Base-by-base conservation (phyloP, 2,888 invertebrate species). In the Chouioia cunea region DNA sequence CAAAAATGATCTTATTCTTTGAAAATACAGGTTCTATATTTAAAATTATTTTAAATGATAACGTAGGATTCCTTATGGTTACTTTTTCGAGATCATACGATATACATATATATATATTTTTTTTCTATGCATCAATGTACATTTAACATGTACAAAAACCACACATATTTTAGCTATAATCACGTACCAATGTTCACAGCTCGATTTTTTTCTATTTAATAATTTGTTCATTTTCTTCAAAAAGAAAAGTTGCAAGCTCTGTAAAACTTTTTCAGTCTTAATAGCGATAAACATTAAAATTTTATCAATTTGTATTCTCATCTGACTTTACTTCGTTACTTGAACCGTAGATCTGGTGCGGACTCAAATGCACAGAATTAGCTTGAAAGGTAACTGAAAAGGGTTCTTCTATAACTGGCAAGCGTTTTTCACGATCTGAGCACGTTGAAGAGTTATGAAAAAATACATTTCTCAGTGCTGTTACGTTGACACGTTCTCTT, bases 401-500 rank as follows among this genome's bases (percentile, higher is more conserved):
- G 23, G 81, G 81, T 68, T 83, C 83, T 73, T 83, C 80, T 73
- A 83, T 83, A 23, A 83, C 80, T 46, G 83, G 81, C 44, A 83
- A 74, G 73, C 83, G 80, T 48, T 82, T 83, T 20, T 83, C 83
- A 44, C 79, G 77, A 70, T 82, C 82, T 53, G 76, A 53, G 53
- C 76, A 74, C 20, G 76, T 69, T 22, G 79, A 74, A 63, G 80
- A 77, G 74, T 78, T 81, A 64, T 88, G 87, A 79, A 89, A 89
- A 81, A 89, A 89, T 72, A 89, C 87, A 76, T 87, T 88, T 76
- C 88, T 85, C 70, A 89, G 77, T 69, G 87, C 84, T 46, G 88
- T 87, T 3, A 88, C 86, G 73, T 88, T 88, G 3, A 88, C 84
- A 20, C 86, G 81, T 63, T 86, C 86, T 73, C 87, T 86, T 57